A percentile compares a stretch with the other conserved stretches of the same genome.
Conservation (phyloP, 1,140 invertebrate genomes). For the Aphis gossypii region DNA sequence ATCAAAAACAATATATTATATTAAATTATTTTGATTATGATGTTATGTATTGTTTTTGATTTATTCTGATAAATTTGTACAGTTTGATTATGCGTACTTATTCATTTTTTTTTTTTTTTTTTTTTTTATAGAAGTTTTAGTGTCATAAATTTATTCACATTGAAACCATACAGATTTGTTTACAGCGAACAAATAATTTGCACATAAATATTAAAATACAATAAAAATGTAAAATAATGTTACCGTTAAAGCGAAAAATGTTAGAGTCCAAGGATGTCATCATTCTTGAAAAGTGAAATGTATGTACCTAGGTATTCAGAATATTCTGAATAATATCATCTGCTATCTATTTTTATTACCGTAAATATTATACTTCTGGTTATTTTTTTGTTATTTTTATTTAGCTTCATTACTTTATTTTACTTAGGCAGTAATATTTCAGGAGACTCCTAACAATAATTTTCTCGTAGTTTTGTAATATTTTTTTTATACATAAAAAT, state of each 20-base stretch:
- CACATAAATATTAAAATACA: conserved; percentile 41
- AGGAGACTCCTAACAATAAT: neutral
- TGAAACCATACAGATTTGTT: neutral
- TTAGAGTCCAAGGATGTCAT: neutral
- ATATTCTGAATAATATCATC: neutral
- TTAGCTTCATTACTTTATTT: neutral
- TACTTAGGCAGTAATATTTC: neutral
- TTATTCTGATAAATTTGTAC: neutral
- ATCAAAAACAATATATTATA: neutral
- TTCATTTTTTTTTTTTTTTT: neutral
- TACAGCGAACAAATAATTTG: neutral
- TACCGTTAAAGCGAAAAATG: neutral
- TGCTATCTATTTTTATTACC: neutral
- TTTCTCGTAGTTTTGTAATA: neutral
- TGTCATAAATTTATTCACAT: neutral
- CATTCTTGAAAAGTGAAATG: neutral
- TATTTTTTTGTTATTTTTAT: neutral
- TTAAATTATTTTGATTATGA: too few relatives aligned
- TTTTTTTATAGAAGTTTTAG: neutral
- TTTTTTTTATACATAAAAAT: neutral
- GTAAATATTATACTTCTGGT: neutral
- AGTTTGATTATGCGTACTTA: neutral
- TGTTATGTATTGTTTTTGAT: neutral
- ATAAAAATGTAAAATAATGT: conserved; percentile 50
- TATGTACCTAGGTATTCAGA: neutral